phyloP scores from a whole-genome alignment of 2,113 vertebrate species.

The Siniperca chuatsi region DNA sequence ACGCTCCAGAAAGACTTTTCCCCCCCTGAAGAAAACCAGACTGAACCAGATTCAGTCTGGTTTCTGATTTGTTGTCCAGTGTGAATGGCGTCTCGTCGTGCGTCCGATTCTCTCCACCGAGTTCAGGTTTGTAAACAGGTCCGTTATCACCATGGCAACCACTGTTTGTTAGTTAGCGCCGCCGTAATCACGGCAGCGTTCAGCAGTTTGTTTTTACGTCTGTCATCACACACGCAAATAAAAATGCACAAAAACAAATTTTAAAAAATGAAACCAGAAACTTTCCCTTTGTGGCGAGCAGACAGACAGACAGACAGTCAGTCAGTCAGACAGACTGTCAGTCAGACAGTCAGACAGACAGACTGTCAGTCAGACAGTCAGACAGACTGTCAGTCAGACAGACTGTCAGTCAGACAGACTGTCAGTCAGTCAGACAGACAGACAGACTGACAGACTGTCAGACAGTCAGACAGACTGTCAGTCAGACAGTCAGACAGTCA shows the following conservation, averaged over 20 bases:
- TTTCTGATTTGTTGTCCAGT: not conserved
- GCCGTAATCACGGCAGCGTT: not conserved
- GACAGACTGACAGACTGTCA: too few species aligned
- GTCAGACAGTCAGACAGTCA: too few species aligned
- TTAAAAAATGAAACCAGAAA: not conserved
- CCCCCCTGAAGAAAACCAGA: too few species aligned
- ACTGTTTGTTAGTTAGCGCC: too few species aligned
- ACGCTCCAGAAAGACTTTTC: not conserved
- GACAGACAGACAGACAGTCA: not conserved
- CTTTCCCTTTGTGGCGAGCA: not conserved
- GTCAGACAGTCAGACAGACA: too few species aligned
- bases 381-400: too few species aligned
- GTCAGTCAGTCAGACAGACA: too few species aligned
- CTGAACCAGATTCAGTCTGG: not conserved
- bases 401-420: too few species aligned
- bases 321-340: too few species aligned
- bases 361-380: too few species aligned
- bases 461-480: too few species aligned
- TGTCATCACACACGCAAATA: not conserved
- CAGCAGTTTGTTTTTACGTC: not conserved
- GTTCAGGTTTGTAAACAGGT: not conserved
- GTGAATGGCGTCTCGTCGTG: not conserved
- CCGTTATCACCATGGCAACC: constrained; percentile 3
- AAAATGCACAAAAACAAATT: not conserved
- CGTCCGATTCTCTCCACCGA: too few species aligned